These are phyloP conservation scores for Oostethus manadensis DNA, from an alignment of 2,113 vertebrate genomes.

Conservation along the genomic window DNA sequence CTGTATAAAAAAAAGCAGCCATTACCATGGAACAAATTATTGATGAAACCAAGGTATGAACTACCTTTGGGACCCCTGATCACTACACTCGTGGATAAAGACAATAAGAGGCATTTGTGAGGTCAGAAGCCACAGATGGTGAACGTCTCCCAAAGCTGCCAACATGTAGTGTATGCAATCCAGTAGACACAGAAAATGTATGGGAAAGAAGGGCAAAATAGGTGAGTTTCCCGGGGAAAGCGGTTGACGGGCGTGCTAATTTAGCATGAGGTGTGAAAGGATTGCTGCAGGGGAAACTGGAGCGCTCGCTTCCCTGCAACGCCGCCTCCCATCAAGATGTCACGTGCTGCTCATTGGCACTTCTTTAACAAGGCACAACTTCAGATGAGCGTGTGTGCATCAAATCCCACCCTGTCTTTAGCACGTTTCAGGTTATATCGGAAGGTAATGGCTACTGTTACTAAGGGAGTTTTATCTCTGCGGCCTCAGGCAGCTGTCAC, in stretches of 20 bases:
- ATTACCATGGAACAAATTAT: too few species aligned
- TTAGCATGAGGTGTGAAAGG: not conserved
- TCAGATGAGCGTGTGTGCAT: not conserved
- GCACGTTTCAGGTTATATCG: conserved; percentile 33
- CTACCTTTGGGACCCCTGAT: too few species aligned
- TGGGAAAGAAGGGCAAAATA: too few species aligned
- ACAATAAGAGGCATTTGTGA: too few species aligned
- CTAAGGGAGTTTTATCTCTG: conserved; percentile 23
- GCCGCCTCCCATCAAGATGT: not conserved
- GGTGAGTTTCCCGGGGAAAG: too few species aligned
- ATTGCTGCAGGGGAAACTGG: not conserved
- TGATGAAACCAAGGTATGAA: too few species aligned
- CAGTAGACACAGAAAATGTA: too few species aligned
- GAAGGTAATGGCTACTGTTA: conserved; percentile 29
- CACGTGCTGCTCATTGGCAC: conserved; percentile 8
- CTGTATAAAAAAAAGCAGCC: too few species aligned
- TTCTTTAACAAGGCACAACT: not conserved
- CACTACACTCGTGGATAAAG: too few species aligned
- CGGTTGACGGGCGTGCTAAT: too few species aligned
- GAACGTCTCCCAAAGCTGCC: too few species aligned
- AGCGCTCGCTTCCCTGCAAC: not conserved
- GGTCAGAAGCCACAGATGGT: not conserved
- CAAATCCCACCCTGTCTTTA: conserved; percentile 19
- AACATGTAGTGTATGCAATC: too few species aligned
- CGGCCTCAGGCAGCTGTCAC: conserved; percentile 15